These are phyloP conservation scores for Eupeodes latifasciatus DNA, from an alignment of 2,888 invertebrate genomes.

Conservation along the genomic window DNA sequence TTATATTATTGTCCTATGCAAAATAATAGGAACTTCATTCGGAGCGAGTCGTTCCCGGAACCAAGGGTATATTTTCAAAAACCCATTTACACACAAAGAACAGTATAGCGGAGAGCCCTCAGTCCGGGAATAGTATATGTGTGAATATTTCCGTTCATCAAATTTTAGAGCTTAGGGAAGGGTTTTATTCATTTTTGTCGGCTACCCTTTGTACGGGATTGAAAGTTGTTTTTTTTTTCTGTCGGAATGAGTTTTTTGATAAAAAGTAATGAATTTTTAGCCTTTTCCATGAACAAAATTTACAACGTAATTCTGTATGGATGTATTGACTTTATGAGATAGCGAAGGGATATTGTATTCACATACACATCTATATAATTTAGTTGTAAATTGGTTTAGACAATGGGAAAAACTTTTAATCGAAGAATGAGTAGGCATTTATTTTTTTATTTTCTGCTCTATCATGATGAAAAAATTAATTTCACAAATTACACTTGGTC, in stretches of 20 bases:
- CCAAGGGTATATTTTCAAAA: constrained; percentile 28
- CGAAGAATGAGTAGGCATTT: constrained; percentile 15
- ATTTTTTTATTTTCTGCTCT: constrained; percentile 1
- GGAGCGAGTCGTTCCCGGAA: background rate
- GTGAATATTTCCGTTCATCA: constrained; percentile 41
- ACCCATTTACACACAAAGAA: background rate
- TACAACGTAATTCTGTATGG: constrained; percentile 41
- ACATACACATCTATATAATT: constrained; percentile 12
- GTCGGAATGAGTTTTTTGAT: constrained; percentile 19
- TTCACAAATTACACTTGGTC: constrained; percentile 10
- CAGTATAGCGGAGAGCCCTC: background rate
- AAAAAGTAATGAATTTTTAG: constrained; percentile 54
- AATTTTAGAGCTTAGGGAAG: constrained; percentile 22
- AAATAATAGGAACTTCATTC: constrained; percentile 47
- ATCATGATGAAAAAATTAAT: constrained; percentile 27
- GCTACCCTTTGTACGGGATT: constrained; percentile 46
- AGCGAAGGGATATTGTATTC: background rate
- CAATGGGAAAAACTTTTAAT: constrained; percentile 60
- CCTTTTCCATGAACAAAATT: constrained; percentile 36
- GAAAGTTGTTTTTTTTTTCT: background rate
- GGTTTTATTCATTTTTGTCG: constrained; percentile 61
- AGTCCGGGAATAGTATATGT: constrained; percentile 13
- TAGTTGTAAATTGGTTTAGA: constrained; percentile 56
- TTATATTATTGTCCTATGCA: constrained; percentile 51
- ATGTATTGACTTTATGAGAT: constrained; percentile 33